Evolutionary conservation across 2,113 vertebrate genomes (phyloP).

Genomic region (Cranoglanis bouderius): DNA sequence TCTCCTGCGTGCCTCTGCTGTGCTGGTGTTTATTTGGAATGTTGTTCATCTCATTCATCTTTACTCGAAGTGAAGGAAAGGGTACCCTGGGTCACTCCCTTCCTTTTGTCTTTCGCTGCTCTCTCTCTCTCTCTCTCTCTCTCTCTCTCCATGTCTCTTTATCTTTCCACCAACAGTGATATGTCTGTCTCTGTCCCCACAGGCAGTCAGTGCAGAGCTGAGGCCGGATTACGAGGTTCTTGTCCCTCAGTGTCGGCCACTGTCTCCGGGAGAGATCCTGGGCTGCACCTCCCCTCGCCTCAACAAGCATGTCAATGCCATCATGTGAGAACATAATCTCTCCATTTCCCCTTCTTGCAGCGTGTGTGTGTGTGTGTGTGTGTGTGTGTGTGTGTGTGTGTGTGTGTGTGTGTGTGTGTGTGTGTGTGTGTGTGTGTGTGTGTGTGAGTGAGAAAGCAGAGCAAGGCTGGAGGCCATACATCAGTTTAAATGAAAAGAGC

Average conservation of each 20-base stretch:
- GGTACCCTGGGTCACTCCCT: conserved; percentile 24
- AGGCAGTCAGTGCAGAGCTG: conserved; percentile 77
- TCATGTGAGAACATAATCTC: conserved; percentile 82
- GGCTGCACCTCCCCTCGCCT: conserved; percentile 90
- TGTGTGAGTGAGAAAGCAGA: neutral
- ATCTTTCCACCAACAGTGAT: neutral
- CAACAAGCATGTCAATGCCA: conserved; percentile 76
- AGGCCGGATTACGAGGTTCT: conserved; percentile 81
- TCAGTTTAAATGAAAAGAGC: conserved; percentile 39
- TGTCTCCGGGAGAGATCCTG: conserved; percentile 95
- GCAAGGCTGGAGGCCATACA: conserved; percentile 21
- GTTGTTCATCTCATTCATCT: conserved; percentile 44
- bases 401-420: conserved; percentile 3
- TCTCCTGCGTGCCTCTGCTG: neutral
- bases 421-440: neutral
- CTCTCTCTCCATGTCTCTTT: neutral
- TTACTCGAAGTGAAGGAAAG: conserved; percentile 37
- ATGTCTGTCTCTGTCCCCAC: conserved; percentile 37
- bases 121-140: neutral
- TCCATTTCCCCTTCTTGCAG: neutral
- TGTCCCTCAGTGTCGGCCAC: conserved; percentile 92
- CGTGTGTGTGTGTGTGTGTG: neutral
- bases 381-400: neutral
- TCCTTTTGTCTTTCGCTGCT: neutral
- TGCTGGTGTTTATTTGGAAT: conserved; percentile 37